Conservation (phyloP, 2,113 vertebrate genomes). For the Etia nguti region DNA sequence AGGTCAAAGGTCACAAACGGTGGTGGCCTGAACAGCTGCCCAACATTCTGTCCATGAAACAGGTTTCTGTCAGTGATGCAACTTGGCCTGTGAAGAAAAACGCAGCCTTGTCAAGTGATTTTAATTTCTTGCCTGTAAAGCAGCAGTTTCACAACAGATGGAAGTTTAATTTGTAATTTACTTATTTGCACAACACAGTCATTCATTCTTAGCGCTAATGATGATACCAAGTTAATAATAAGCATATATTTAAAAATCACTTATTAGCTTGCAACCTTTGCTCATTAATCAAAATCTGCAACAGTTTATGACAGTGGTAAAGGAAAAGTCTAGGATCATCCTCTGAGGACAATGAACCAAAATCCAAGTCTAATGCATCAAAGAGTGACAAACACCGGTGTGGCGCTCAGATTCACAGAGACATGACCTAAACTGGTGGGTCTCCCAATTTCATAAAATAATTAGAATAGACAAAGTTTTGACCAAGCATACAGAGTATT, state of each 20-base stretch:
- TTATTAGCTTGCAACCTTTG: background rate
- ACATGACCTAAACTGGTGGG: background rate
- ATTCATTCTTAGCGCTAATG: background rate
- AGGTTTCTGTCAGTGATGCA: conserved; percentile 65
- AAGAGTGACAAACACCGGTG: background rate
- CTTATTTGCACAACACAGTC: background rate
- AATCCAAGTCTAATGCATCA: background rate
- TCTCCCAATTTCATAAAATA: background rate
- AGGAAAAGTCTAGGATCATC: background rate
- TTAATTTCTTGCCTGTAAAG: background rate
- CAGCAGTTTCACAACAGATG: background rate
- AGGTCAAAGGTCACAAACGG: conserved; percentile 53
- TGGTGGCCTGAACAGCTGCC: conserved; percentile 46
- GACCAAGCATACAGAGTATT: background rate
- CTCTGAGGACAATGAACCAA: background rate
- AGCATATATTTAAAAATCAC: background rate
- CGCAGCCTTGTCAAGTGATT: background rate
- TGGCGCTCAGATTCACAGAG: background rate
- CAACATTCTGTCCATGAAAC: conserved; percentile 17
- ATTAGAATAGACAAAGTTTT: background rate
- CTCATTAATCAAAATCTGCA: background rate
- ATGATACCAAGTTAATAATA: background rate
- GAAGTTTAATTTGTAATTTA: background rate
- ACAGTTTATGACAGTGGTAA: background rate
- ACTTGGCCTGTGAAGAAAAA: conserved; percentile 59